Conservation (phyloP, 2,888 invertebrate genomes). For the Caenorhabditis zanzibari region DNA sequence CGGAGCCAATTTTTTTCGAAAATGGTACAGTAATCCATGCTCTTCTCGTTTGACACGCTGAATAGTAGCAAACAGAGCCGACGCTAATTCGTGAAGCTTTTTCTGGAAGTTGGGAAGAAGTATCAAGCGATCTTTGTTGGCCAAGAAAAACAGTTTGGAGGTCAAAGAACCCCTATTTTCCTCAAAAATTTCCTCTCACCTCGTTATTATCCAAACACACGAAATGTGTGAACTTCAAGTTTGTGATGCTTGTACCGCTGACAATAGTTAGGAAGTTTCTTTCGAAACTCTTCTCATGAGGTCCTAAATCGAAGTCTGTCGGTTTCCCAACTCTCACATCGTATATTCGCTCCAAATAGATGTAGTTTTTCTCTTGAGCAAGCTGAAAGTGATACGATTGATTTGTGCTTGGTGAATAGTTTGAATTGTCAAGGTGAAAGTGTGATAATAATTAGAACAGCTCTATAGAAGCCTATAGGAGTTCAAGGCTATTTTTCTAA, state of each 20-base stretch:
- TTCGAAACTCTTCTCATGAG: slow-evolving; percentile 40
- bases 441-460: no score
- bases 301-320: slow-evolving; percentile 52
- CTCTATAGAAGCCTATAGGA: no score
- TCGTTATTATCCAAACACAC: slow-evolving; percentile 55
- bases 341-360: slow-evolving; percentile 58
- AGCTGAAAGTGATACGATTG: slow-evolving; percentile 26
- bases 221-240: slow-evolving; percentile 72
- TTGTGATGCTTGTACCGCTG: slow-evolving; percentile 59
- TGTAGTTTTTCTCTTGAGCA: slow-evolving; percentile 55
- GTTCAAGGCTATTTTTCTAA: no score
- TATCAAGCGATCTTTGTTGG: no score
- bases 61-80: slow-evolving; percentile 66
- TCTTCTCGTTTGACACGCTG: slow-evolving; percentile 69
- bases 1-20: slow-evolving; percentile 74
- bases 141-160: background rate
- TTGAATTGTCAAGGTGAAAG: no score
- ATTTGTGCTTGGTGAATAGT: no score
- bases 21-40: slow-evolving; percentile 75
- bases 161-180: background rate
- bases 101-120: slow-evolving; percentile 29
- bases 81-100: slow-evolving; percentile 54
- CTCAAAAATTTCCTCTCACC: background rate
- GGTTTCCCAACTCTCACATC: slow-evolving; percentile 64
- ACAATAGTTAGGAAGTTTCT: slow-evolving; percentile 47